Conservation (phyloP, 2,113 vertebrate genomes). For the Malurus cyaneus region DNA sequence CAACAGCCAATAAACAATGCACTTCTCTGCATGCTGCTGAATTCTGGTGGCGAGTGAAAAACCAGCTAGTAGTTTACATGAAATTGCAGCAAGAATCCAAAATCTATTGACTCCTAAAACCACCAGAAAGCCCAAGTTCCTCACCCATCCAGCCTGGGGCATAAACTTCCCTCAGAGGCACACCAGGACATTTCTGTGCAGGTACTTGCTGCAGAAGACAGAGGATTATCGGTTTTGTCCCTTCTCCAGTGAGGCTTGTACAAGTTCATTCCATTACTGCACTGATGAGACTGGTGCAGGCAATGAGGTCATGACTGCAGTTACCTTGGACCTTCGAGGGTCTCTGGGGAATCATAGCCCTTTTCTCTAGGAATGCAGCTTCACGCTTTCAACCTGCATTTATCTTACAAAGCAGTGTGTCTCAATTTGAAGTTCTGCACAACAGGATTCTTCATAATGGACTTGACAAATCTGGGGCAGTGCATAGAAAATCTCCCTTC, state of each 20-base stretch:
- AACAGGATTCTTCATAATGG: constrained; percentile 55
- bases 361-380: constrained; percentile 57
- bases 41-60: background rate
- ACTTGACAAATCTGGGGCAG: constrained; percentile 68
- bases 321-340: constrained; percentile 43
- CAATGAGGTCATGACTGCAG: constrained; percentile 27
- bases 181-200: background rate
- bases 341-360: constrained; percentile 34
- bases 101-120: background rate
- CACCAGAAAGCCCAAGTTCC: background rate
- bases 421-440: constrained; percentile 17
- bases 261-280: background rate
- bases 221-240: background rate
- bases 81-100: background rate
- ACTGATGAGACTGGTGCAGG: background rate
- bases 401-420: constrained; percentile 36
- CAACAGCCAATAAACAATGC: background rate
- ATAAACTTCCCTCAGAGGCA: background rate
- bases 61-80: background rate
- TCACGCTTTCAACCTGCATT: constrained; percentile 32
- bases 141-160: background rate
- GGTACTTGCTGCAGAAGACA: background rate
- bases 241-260: constrained; percentile 15
- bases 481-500: constrained; percentile 52
- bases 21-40: background rate